Evolutionary conservation across 2,797 vertebrate species (phyloP).

Genomic region (Acrocephalus scirpaceus): DNA sequence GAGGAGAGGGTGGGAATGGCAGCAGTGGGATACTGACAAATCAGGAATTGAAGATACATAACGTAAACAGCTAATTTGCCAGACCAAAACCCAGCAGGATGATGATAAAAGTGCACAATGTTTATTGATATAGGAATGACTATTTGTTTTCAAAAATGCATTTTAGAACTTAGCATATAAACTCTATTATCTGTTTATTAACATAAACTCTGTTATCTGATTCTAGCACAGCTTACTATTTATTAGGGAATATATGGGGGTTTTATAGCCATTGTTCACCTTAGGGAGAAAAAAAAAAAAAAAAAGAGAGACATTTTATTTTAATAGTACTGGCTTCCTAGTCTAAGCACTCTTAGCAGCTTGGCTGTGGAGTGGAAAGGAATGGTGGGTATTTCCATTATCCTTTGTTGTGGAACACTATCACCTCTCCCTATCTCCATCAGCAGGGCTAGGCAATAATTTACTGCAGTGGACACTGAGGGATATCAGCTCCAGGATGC

Average conservation of each 20-base stretch:
- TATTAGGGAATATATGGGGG: conserved; percentile 32
- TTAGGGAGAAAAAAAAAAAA: conserved; percentile 24
- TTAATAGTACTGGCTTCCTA: conserved; percentile 10
- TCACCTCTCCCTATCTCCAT: conserved; percentile 65
- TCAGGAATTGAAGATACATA: background rate
- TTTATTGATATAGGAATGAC: conserved; percentile 46
- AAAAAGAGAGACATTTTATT: conserved; percentile 13
- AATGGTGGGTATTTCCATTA: conserved; percentile 57
- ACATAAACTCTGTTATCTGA: conserved; percentile 43
- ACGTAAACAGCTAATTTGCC: background rate
- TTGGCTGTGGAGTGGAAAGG: conserved; percentile 22
- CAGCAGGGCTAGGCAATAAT: conserved; percentile 65
- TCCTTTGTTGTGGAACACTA: conserved; percentile 60
- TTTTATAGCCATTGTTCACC: conserved; percentile 41
- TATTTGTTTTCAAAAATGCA: conserved; percentile 15
- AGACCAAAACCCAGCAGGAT: conserved; percentile 24
- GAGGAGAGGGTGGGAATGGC: background rate
- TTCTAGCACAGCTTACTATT: conserved; percentile 13
- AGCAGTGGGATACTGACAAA: background rate
- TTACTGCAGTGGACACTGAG: conserved; percentile 46
- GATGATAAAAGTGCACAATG: conserved; percentile 29
- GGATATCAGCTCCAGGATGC: conserved; percentile 36
- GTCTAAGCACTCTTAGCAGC: conserved; percentile 9
- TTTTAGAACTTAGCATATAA: conserved; percentile 54
- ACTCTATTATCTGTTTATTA: conserved; percentile 22